Evolutionary conservation across 2,888 invertebrate genomes (phyloP), one percentile per base, ranked within the genome.

Genomic region (Saturnia japonica): DNA sequence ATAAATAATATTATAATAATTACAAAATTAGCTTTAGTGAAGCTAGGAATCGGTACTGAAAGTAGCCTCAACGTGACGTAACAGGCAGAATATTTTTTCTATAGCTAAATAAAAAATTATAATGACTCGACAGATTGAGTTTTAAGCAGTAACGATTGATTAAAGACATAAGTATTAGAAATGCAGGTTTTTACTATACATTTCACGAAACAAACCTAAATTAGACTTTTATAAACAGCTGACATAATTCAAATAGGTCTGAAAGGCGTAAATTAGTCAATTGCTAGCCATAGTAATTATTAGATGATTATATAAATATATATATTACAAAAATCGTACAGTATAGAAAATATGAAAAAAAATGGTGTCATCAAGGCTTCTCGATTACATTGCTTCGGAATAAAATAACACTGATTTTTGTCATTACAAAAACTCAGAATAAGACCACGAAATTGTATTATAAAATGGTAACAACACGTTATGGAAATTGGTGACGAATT

Each of bases 241-340:
- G 81, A 82, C 79, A 88, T 92, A 92, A 91, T 88, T 87, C 83
- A 88, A 88, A 85, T 93, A 92, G 93, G 64, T 88, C 90, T 85
- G 86, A 85, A 82, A 84, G 78, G 87, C 88, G 88, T 86, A 81
- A 85, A 86, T 89, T 93, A 93, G 93, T 94, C 93, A 93, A 94
- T 94, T 94, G 93, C 93, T 94, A 94, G 93, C 91, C 88, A 89
- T 93, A 93, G 88, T 87, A 82, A 84, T 87, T 90, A 89, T 85
- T 86, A 77, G 84, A 86, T 82, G 83, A 79, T 75, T 75, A 86
- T 80, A 85, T 83, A 86, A 84, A 86, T 89, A 87, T 87, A 87
- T 87, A 84, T 78, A 51, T 51, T 1, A 51, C 1, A 80, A 84
- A 81, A 81, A 64, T 40, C n/a, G 40, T 70, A 70, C 70, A 70